Evolutionary conservation across 2,113 vertebrate species (phyloP).

Genomic region (Gulo gulo): DNA sequence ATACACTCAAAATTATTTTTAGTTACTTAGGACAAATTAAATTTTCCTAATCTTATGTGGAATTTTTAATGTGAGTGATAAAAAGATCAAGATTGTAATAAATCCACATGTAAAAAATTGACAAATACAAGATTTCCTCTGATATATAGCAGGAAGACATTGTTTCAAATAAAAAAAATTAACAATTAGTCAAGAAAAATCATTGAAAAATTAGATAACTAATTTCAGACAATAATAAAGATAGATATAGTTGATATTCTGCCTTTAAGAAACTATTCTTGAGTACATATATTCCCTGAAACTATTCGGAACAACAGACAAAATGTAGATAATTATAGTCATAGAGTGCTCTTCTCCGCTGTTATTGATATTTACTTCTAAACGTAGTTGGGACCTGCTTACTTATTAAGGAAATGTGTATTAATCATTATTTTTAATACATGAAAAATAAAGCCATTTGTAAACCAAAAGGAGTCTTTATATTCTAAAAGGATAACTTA

Average conservation of each 20-base stretch:
- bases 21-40: conserved; percentile 43
- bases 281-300: neutral
- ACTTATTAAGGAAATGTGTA: neutral
- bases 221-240: neutral
- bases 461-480: neutral
- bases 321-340: neutral
- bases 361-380: neutral
- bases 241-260: neutral
- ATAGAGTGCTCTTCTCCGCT: neutral
- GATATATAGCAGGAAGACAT: neutral
- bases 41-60: neutral
- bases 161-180: neutral
- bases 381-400: neutral
- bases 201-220: neutral
- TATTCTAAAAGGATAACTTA: neutral
- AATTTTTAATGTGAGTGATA: conserved; percentile 31
- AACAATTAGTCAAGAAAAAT: neutral
- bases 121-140: neutral
- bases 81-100: neutral
- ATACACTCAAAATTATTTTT: conserved; percentile 1
- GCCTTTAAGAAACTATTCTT: neutral
- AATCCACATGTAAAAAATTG: neutral
- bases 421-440: neutral
- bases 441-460: neutral
- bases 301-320: neutral